Percentiles rank a stretch among this genome's conserved stretches.
Conservation (phyloP, 1,140 invertebrate species). For the Danaus plexippus region DNA sequence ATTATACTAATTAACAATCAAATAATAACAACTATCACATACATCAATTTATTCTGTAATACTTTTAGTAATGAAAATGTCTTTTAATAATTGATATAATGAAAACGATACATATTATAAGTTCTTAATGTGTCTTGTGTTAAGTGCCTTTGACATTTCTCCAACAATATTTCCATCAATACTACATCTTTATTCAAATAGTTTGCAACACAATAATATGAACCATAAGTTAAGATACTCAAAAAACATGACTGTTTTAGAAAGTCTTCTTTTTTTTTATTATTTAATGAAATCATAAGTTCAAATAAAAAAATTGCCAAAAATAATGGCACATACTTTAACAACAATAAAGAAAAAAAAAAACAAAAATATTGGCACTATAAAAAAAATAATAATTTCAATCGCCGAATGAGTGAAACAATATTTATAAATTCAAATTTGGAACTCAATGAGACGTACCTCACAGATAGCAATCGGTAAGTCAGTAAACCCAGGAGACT, state of each 20-base stretch:
- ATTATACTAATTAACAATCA: slow-evolving; percentile 13
- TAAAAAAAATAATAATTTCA: background rate
- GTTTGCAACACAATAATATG: too few relatives aligned
- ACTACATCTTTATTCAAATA: too few relatives aligned
- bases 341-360: slow-evolving; percentile 2
- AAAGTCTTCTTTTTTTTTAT: background rate
- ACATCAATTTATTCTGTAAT: slow-evolving; percentile 12
- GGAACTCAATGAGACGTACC: background rate
- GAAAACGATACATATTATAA: too few relatives aligned
- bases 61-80: slow-evolving; percentile 17
- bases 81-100: slow-evolving; percentile 4
- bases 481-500: slow-evolving; percentile 95
- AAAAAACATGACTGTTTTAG: too few relatives aligned
- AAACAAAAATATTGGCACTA: background rate
- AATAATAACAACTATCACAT: slow-evolving; percentile 20
- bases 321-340: slow-evolving; percentile 12
- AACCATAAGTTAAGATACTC: too few relatives aligned
- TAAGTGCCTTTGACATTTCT: too few relatives aligned
- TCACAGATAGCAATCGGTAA: slow-evolving; percentile 25
- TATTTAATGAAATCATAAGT: background rate
- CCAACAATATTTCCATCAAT: too few relatives aligned
- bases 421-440: slow-evolving; percentile 4
- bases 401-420: background rate
- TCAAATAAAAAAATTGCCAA: background rate
- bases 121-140: too few relatives aligned